Percentiles rank a stretch among this genome's conserved stretches.
Evolutionary conservation across 2,113 vertebrate species (phyloP).

Genomic region (Dromas ardeola): DNA sequence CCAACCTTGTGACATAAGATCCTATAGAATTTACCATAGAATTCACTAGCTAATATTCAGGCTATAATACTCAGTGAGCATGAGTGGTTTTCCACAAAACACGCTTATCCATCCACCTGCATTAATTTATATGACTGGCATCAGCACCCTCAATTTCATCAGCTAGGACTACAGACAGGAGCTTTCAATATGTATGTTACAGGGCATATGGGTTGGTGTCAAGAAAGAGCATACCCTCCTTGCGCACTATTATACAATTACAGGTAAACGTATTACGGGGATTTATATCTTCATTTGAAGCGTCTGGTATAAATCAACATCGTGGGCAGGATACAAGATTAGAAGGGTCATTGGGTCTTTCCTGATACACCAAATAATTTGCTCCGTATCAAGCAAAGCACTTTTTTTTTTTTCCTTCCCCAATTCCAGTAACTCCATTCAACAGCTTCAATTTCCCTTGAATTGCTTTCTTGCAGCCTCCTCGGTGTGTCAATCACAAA

Average conservation of each 20-base stretch:
- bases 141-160: neutral
- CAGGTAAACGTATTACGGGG: conserved; percentile 7
- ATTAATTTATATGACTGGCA: neutral
- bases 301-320: conserved; percentile 51
- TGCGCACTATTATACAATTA: conserved; percentile 35
- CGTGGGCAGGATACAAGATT: conserved; percentile 32
- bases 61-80: neutral
- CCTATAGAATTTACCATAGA: neutral
- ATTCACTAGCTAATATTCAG: neutral
- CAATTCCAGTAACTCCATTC: conserved; percentile 49
- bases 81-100: neutral
- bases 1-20: neutral
- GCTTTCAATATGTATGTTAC: neutral
- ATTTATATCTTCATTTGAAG: conserved; percentile 51
- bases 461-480: conserved; percentile 17
- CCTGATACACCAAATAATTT: conserved; percentile 37
- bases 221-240: conserved; percentile 34
- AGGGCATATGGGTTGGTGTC: neutral
- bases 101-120: neutral
- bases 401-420: neutral
- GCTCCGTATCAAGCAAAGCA: neutral
- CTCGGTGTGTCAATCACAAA: conserved; percentile 42
- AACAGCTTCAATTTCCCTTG: conserved; percentile 32
- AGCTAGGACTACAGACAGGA: neutral
- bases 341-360: conserved; percentile 55